phyloP scores from a whole-genome alignment of 2,113 vertebrate genomes.

The Rhinolophus ferrumequinum region DNA sequence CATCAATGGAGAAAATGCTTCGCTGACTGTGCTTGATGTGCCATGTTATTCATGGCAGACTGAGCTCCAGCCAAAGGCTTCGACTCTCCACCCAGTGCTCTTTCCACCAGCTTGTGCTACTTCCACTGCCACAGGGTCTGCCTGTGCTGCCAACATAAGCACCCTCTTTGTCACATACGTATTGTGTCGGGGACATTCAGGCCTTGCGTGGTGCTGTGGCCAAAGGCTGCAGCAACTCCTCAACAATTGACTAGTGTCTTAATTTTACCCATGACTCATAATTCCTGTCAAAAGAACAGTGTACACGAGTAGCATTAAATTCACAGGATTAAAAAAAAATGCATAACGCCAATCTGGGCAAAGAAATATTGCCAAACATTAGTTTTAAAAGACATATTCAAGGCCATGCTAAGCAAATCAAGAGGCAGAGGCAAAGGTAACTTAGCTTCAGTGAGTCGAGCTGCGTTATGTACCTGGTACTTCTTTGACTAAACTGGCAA shows the following conservation, averaged over 20 bases:
- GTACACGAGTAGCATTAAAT: neutral
- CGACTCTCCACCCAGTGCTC: conserved; percentile 51
- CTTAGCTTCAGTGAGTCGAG: neutral
- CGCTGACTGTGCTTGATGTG: neutral
- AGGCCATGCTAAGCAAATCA: neutral
- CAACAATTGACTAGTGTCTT: conserved; percentile 63
- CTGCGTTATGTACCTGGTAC: neutral
- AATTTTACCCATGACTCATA: conserved; percentile 57
- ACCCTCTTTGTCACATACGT: neutral
- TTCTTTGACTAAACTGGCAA: neutral
- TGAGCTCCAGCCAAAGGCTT: conserved; percentile 40
- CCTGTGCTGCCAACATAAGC: conserved; percentile 64
- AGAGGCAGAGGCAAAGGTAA: neutral
- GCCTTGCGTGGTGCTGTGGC: neutral
- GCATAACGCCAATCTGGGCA: neutral
- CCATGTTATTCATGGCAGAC: conserved; percentile 48
- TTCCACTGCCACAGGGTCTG: neutral
- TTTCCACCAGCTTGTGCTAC: neutral
- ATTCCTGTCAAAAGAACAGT: conserved; percentile 52
- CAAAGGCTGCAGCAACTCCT: conserved; percentile 38
- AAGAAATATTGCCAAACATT: neutral
- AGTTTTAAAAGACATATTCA: conserved; percentile 11
- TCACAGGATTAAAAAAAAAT: neutral
- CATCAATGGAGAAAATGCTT: neutral
- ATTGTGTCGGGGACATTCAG: conserved; percentile 39